phyloP scores from a whole-genome alignment of 2,888 invertebrate species.

The Nycteola revayana region DNA sequence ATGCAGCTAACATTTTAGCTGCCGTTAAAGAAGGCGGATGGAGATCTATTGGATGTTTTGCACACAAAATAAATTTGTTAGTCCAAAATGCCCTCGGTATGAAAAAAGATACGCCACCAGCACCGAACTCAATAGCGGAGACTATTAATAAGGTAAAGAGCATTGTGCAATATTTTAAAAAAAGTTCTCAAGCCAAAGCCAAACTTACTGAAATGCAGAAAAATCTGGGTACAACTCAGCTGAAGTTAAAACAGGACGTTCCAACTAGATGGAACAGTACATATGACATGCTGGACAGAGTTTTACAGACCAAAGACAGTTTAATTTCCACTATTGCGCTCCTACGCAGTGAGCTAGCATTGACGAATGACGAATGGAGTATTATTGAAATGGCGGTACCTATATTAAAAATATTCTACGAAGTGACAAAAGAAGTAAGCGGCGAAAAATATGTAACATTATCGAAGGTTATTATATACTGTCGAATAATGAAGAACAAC shows the following conservation, averaged over 20 bases:
- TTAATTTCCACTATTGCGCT: constrained; percentile 11
- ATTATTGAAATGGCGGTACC: constrained; percentile 8
- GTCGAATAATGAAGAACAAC: background rate
- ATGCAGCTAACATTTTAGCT: background rate
- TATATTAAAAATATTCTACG: constrained; percentile 10
- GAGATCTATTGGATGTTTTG: background rate
- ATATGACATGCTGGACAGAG: constrained; percentile 8
- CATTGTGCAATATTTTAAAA: constrained; percentile 6
- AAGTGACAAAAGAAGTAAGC: constrained; percentile 9
- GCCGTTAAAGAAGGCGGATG: background rate
- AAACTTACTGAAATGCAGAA: constrained; percentile 5
- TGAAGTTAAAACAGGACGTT: constrained; percentile 8
- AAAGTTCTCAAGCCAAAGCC: constrained; percentile 3
- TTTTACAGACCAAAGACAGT: constrained; percentile 5
- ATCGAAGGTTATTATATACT: constrained; percentile 7
- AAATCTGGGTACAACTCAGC: constrained; percentile 2
- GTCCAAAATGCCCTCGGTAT: background rate
- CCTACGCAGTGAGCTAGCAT: constrained; percentile 2
- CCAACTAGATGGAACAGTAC: constrained; percentile 9
- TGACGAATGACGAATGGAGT: constrained; percentile 4
- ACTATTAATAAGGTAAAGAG: constrained; percentile 1
- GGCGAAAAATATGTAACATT: constrained; percentile 8
- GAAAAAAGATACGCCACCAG: background rate
- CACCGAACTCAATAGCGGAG: no score
- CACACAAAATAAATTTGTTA: background rate